A percentile compares a stretch with the other conserved stretches of the same genome.
These are phyloP conservation scores for Paramuricea clavata DNA, from an alignment of 92 coral and sea anemone species.

Conservation along the genomic window DNA sequence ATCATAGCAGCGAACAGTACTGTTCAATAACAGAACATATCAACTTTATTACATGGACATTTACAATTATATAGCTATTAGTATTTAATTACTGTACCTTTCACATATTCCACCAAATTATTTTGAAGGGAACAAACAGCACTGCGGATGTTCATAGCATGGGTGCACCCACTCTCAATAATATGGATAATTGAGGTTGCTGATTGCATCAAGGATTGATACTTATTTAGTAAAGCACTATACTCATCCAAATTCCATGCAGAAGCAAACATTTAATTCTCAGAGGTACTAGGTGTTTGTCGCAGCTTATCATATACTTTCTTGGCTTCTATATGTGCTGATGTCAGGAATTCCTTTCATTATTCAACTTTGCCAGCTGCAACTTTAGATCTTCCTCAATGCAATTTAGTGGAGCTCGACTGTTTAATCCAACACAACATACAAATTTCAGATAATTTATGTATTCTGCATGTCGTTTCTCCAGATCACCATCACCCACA, in stretches of 20 bases:
- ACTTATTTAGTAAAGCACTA: constrained; percentile 38
- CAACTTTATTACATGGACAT: too few relatives aligned
- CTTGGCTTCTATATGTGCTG: neutral
- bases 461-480: constrained; percentile 18
- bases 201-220: constrained; percentile 8
- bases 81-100: neutral
- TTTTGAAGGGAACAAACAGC: neutral
- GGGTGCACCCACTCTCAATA: neutral
- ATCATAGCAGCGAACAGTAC: neutral
- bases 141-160: neutral
- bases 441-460: constrained; percentile 41
- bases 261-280: constrained; percentile 64
- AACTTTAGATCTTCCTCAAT: neutral
- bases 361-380: too few relatives aligned
- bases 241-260: constrained; percentile 70
- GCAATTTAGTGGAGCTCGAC: constrained; percentile 1
- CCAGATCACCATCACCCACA: constrained; percentile 43
- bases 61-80: too few relatives aligned
- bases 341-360: neutral
- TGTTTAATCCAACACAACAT: constrained; percentile 18
- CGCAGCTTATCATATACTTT: neutral
- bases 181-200: too few relatives aligned
- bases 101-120: neutral
- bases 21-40: neutral
- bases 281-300: constrained; percentile 41